A percentile compares a stretch with the other conserved stretches of the same genome.
Conservation (phyloP, 2,797 vertebrate species). For the Phylloscopus collybita region DNA sequence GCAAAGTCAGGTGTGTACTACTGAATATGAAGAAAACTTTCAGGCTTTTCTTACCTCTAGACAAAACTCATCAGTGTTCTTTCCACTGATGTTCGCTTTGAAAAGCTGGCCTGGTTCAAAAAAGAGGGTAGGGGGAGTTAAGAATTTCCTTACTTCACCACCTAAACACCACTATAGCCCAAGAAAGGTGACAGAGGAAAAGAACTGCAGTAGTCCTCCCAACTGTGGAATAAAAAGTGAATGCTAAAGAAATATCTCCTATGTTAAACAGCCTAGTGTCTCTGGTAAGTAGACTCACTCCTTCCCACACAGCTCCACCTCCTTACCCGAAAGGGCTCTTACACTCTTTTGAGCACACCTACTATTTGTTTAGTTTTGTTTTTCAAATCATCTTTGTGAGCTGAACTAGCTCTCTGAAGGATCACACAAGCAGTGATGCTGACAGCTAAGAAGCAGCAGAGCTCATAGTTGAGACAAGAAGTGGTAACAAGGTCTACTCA, state of each 20-base stretch:
- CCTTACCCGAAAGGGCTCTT: neutral
- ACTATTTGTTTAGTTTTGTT: neutral
- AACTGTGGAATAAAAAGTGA: neutral
- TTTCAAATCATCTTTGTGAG: neutral
- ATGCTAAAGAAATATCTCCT: neutral
- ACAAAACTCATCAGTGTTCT: neutral
- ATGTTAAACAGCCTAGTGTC: neutral
- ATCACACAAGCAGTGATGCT: neutral
- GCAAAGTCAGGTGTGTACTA: neutral
- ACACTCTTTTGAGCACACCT: neutral
- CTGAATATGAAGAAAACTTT: neutral
- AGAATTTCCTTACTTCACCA: neutral
- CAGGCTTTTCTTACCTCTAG: neutral
- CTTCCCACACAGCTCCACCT: neutral
- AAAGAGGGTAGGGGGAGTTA: rapidly evolving
- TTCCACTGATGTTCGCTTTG: neutral
- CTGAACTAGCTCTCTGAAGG: neutral
- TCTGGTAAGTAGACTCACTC: neutral
- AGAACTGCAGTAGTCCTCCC: neutral
- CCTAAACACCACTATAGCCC: neutral
- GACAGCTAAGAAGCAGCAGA: neutral
- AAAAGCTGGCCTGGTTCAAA: neutral
- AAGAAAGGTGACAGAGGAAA: neutral
- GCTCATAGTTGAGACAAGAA: neutral
- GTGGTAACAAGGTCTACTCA: neutral